Percentiles rank a stretch among this genome's conserved stretches.
Evolutionary conservation across 2,113 vertebrate genomes (phyloP).

Genomic region (Notothenia rossii): DNA sequence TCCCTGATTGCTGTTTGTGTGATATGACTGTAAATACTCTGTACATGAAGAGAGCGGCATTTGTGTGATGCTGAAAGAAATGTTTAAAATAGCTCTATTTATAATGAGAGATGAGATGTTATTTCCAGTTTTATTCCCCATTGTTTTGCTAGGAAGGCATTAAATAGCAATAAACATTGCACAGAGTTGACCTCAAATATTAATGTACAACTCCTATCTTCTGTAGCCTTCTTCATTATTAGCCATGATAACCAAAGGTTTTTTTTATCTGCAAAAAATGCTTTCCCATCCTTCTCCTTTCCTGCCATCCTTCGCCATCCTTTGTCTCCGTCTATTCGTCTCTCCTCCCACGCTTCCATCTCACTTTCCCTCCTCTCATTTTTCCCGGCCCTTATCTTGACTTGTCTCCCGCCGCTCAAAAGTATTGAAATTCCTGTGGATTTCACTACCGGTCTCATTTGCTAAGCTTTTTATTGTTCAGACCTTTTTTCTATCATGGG

Average conservation of each 20-base stretch:
- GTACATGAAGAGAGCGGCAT: slow-evolving; percentile 37
- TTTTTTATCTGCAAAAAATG: neutral
- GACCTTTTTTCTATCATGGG: slow-evolving; percentile 27
- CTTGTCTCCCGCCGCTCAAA: slow-evolving; percentile 50
- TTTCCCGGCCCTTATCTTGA: slow-evolving; percentile 9
- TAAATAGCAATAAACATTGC: slow-evolving; percentile 76
- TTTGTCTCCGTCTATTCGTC: slow-evolving; percentile 2
- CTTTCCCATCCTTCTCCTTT: slow-evolving; percentile 12
- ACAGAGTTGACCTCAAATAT: slow-evolving; percentile 67
- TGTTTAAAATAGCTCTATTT: slow-evolving; percentile 49
- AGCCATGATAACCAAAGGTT: slow-evolving; percentile 26
- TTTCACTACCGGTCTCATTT: slow-evolving; percentile 20
- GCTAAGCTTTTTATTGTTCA: slow-evolving; percentile 69
- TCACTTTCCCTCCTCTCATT: slow-evolving; percentile 15
- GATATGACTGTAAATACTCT: slow-evolving; percentile 65
- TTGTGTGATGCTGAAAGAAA: slow-evolving; percentile 26
- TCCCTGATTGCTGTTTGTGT: slow-evolving; percentile 60
- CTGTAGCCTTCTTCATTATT: slow-evolving; percentile 8
- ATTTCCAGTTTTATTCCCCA: slow-evolving; percentile 43
- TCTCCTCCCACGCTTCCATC: slow-evolving; percentile 9
- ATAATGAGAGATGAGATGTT: slow-evolving; percentile 38
- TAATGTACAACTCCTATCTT: slow-evolving; percentile 29
- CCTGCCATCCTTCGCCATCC: slow-evolving; percentile 11
- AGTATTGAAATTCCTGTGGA: slow-evolving; percentile 77
- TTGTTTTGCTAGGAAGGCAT: slow-evolving; percentile 59